Base-by-base conservation (phyloP, 2,113 vertebrate species). In the Jacana jacana region DNA sequence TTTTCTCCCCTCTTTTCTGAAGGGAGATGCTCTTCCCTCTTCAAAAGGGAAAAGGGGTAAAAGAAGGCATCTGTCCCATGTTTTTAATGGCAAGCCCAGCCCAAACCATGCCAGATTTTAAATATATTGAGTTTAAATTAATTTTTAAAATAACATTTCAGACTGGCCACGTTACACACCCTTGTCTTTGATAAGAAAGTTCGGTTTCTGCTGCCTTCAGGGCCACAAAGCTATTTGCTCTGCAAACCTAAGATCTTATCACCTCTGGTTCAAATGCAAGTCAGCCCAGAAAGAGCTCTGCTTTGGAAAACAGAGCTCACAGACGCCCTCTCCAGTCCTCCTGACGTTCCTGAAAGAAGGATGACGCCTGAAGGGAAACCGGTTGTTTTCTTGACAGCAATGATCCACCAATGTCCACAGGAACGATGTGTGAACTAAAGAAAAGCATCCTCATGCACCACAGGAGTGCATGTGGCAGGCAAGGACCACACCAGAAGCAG, bases 401-500 rank as follows among this genome's bases (percentile, higher is more conserved):
- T 57, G 4, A 28, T 7, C 24, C 19, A 5, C n/a, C 2, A 13
- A 15, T 1, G 1, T 10, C 19, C 27, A 31, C 19, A 24, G 54
- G 23, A 79, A 27, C 0, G 4, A 17, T 2, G 33, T 1, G 8
- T 0, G 5, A 76, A 28, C 8, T 17, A 14, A 17, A 25, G 16
- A 51, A 71, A 51, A 33, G 64, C 25, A 25, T 11, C 35, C 39
- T 55, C 40, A 4, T 0, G 17, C 17, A 7, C 11, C 20, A 8
- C 9, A 58, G 82, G 8, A 60, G 51, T 0, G 5, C 51, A 22
- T 6, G 25, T 9, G 10, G 63, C 46, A 44, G 31, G 39, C 52
- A 35, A 35, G 11, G 8, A 17, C 1, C 1, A 76, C 3, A 10
- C 13, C 19, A 28, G 58, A 40, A 57, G 28, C 14, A 25, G 49